phyloP scores from a whole-genome alignment of 2,113 vertebrate genomes.

The Ochotona princeps region DNA sequence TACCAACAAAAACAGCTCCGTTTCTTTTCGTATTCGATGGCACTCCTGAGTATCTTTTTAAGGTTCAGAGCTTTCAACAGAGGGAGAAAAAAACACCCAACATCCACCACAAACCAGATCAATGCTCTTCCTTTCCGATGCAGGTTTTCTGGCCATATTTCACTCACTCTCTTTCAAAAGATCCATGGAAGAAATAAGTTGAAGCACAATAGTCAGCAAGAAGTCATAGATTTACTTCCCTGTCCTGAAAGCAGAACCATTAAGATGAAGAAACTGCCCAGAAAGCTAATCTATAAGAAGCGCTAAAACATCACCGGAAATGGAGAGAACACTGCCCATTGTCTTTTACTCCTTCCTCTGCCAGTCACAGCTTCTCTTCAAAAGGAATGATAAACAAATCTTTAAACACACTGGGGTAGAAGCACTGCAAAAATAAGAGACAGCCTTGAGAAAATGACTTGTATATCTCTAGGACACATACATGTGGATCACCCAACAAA shows the following conservation, averaged over 20 bases:
- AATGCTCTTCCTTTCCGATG: conserved; percentile 47
- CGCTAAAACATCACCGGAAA: background rate
- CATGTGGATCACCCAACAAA: background rate
- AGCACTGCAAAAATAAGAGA: background rate
- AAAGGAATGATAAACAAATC: conserved; percentile 20
- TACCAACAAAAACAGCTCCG: background rate
- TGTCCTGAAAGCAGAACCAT: conserved; percentile 19
- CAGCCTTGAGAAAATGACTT: background rate
- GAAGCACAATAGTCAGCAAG: conserved; percentile 34
- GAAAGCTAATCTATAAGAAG: background rate
- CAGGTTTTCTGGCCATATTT: conserved; percentile 31
- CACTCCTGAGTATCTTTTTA: background rate
- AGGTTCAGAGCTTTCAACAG: conserved; percentile 1
- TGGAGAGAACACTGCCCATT: background rate
- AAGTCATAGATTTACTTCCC: conserved; percentile 50
- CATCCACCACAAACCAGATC: background rate
- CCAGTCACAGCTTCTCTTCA: background rate
- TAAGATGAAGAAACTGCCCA: conserved; percentile 35
- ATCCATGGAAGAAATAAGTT: background rate
- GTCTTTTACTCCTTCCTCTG: background rate
- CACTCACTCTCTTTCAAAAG: conserved; percentile 4
- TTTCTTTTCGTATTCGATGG: background rate
- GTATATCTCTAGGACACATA: background rate
- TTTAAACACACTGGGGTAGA: background rate
- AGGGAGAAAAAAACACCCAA: background rate